Evolutionary conservation across 2,888 invertebrate species (phyloP).

Genomic region (Boloria selene): DNA sequence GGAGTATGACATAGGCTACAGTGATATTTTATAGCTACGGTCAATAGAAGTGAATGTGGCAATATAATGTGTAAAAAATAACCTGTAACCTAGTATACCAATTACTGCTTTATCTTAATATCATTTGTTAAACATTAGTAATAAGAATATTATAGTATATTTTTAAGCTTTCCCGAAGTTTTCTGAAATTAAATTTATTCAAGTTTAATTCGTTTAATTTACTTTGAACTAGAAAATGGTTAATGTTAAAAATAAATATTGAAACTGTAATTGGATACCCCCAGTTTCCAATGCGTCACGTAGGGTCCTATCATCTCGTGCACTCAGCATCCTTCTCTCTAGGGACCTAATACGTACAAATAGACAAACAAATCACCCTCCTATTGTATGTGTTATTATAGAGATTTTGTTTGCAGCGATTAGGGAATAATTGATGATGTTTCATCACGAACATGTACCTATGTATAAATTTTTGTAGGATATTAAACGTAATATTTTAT

Average conservation of each 20-base stretch:
- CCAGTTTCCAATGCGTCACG: not conserved
- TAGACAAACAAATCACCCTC: conserved; percentile 8
- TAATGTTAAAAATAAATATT: not conserved
- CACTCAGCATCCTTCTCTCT: conserved; percentile 27
- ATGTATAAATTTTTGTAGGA: not conserved
- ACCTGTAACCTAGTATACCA: too few relatives aligned
- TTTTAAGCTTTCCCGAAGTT: too few relatives aligned
- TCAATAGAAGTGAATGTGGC: too few relatives aligned
- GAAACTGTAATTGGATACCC: not conserved
- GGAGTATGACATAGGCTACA: too few relatives aligned
- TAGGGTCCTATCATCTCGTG: conserved; percentile 21
- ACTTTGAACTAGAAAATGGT: not conserved
- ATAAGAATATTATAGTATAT: too few relatives aligned
- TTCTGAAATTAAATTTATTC: too few relatives aligned
- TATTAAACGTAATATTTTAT: not conserved
- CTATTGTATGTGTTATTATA: conserved; percentile 12
- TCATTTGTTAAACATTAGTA: too few relatives aligned
- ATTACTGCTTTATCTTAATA: too few relatives aligned
- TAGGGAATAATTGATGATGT: conserved; percentile 22
- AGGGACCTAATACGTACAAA: conserved; percentile 24
- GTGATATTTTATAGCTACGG: too few relatives aligned
- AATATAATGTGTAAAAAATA: too few relatives aligned
- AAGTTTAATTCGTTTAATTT: too few relatives aligned
- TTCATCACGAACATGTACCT: conserved; percentile 9
- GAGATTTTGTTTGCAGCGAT: conserved; percentile 25